A percentile compares a stretch with the other conserved stretches of the same genome.
Evolutionary conservation across 2,113 vertebrate species (phyloP).

Genomic region (Mormyrus lacerda): DNA sequence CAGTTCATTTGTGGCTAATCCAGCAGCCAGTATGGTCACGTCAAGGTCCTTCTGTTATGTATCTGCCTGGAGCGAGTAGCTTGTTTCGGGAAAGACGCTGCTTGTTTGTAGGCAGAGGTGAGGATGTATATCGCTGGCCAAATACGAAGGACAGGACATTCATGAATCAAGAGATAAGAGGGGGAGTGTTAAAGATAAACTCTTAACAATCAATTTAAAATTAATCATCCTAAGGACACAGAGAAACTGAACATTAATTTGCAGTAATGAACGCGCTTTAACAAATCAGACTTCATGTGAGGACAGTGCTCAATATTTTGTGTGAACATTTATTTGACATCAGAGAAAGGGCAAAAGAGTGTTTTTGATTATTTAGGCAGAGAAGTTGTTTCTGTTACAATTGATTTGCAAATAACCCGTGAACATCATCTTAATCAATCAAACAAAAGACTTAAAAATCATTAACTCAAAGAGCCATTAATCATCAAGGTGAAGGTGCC

Average conservation of each 20-base stretch:
- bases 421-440: not conserved
- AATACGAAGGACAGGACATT: not conserved
- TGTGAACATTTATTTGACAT: not conserved
- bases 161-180: not conserved
- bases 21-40: not conserved
- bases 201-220: not conserved
- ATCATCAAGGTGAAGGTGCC: not conserved
- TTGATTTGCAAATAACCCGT: not conserved
- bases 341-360: not conserved
- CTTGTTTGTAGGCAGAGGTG: not conserved
- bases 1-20: not conserved
- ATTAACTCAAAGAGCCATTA: constrained; percentile 5
- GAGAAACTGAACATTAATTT: not conserved
- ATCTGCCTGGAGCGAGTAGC: not conserved
- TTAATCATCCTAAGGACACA: not conserved
- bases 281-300: not conserved
- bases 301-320: not conserved
- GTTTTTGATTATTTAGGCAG: not conserved
- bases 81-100: not conserved
- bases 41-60: not conserved
- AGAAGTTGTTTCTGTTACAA: not conserved
- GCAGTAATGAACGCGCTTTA: not conserved
- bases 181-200: not conserved
- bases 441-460: constrained; percentile 10
- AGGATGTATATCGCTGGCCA: not conserved